Evolutionary conservation across 1,140 invertebrate genomes (phyloP).

Genomic region (Archivesica marissinica): DNA sequence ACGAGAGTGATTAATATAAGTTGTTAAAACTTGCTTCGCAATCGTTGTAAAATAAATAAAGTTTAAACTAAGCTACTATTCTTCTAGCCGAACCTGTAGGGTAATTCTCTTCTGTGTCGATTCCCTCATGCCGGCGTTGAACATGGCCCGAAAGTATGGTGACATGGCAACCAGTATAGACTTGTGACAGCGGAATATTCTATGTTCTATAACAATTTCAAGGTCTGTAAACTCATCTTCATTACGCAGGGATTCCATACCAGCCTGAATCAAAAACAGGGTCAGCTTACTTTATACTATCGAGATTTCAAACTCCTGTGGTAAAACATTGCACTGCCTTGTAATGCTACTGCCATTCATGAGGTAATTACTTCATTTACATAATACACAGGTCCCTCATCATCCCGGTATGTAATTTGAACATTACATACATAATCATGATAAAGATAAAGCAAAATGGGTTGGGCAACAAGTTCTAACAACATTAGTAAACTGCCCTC

Average conservation of each 20-base stretch:
- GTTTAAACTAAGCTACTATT: too few relatives aligned
- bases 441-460: too few relatives aligned
- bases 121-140: constrained; percentile 50
- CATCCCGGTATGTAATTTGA: too few relatives aligned
- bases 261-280: constrained; percentile 24
- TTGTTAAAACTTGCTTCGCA: too few relatives aligned
- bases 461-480: too few relatives aligned
- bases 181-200: constrained; percentile 61
- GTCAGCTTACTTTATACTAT: not conserved
- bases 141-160: constrained; percentile 66
- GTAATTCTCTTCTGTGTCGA: constrained; percentile 35
- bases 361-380: too few relatives aligned
- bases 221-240: constrained; percentile 52
- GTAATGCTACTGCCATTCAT: too few relatives aligned
- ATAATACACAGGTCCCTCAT: too few relatives aligned
- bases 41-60: too few relatives aligned
- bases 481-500: too few relatives aligned
- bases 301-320: not conserved
- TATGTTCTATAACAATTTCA: constrained; percentile 37
- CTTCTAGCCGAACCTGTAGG: not conserved
- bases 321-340: not conserved
- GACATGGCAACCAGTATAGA: constrained; percentile 56
- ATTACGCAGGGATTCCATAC: constrained; percentile 37
- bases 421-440: too few relatives aligned
- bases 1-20: too few relatives aligned